A percentile compares a stretch with the other conserved stretches of the same genome.
These are phyloP conservation scores for Jacana jacana DNA, from an alignment of 2,113 vertebrate species.

Conservation along the genomic window DNA sequence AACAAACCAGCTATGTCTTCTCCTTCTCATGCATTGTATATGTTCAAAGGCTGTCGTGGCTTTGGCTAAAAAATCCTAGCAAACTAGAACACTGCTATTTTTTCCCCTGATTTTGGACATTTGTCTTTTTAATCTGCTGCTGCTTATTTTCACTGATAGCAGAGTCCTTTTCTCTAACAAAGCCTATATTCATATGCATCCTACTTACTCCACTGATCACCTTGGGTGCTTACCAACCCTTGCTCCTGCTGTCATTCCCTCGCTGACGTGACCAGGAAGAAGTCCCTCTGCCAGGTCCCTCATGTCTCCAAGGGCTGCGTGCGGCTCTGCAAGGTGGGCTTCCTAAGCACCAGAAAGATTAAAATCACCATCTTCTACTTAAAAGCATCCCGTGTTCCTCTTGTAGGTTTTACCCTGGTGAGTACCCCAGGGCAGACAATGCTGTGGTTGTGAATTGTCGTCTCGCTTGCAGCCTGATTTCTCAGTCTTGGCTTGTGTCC, in stretches of 20 bases:
- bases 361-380: conserved; percentile 40
- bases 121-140: background rate
- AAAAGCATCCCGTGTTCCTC: conserved; percentile 22
- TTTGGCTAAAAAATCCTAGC: background rate
- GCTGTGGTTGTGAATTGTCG: conserved; percentile 22
- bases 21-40: background rate
- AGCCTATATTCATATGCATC: conserved; percentile 3
- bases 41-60: background rate
- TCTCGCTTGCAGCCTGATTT: conserved; percentile 43
- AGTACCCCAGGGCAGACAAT: conserved; percentile 48
- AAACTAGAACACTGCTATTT: background rate
- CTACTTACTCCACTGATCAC: background rate
- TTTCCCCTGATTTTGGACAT: background rate
- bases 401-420: conserved; percentile 2
- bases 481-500: conserved; percentile 44
- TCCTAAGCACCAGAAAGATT: conserved; percentile 8
- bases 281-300: conserved; percentile 5
- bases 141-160: background rate
- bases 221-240: background rate
- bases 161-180: conserved; percentile 12
- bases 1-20: background rate
- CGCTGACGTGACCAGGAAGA: background rate
- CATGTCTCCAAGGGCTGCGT: fast-evolving
- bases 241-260: conserved; percentile 13
- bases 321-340: background rate